Evolutionary conservation across 2,113 vertebrate genomes (phyloP), one percentile per base, ranked within the genome.

Genomic region (Macroglossus sobrinus): DNA sequence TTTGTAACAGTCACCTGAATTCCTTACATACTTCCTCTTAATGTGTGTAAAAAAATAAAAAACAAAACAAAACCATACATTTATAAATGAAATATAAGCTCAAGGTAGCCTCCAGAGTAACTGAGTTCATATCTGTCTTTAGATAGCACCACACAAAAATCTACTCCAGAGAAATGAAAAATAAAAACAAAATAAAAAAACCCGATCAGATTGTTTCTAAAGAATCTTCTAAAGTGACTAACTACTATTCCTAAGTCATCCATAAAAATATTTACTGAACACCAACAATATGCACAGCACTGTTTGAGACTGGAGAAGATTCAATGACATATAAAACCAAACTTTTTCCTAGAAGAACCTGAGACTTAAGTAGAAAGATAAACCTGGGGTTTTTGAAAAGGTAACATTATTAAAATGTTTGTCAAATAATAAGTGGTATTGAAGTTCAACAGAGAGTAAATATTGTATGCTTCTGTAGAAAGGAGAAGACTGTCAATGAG

Each of bases 131-230:
- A 79, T 59, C 64, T 88, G 18, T 63, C 64, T 96, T 94, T 76
- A 94, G 35, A 93, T 0, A 94, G 78, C 53, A 96, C 45, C n/a
- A 92, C 82, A 55, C 28, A 96, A 84, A 87, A 80, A 87, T 68
- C 75, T 91, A 87, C 35, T 92, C 9, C 12, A 53, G 45, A 92
- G 61, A 72, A 64, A 43, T 69, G 22, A 53, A 91, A 89, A 82
- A 80, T 28, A 35, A 53, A 33, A 6, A 1, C n/a, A 63, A 79
- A 79, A n/a, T 30, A 19, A 69, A 68, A 63, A 33, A 53, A 71
- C 50, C 40, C 21, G 69, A 72, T 14, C 35, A 61, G n/a, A 45
- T 14, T 84, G 16, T 64, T 96, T 93, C 69, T 53, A 79, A 96
- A 78, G 50, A 89, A 71, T 47, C 13, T 35, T 82, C 40, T 53